These are phyloP conservation scores for Bombus pyrosoma DNA, from an alignment of 1,140 invertebrate species.

Conservation along the genomic window DNA sequence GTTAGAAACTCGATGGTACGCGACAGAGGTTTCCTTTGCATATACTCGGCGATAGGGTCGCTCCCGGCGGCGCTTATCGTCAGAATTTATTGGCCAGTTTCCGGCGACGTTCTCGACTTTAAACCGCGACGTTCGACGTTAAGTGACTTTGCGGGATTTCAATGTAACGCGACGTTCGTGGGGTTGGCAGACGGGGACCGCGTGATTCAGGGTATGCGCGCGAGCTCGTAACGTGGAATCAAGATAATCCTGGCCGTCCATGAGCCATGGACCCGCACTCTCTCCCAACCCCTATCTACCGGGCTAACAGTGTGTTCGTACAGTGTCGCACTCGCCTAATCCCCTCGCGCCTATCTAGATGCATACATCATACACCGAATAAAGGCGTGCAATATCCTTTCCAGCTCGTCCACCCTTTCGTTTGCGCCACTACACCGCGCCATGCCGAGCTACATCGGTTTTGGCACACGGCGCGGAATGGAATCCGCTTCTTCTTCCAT, in stretches of 20 bases:
- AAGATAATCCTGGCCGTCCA: constrained; percentile 53
- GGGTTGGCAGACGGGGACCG: neutral
- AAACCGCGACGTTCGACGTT: constrained; percentile 63
- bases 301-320: constrained; percentile 41
- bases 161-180: constrained; percentile 46
- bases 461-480: too few species aligned
- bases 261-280: neutral
- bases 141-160: constrained; percentile 66
- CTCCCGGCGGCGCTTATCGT: constrained; percentile 60
- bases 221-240: constrained; percentile 60
- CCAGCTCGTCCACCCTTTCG: constrained; percentile 5
- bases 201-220: neutral
- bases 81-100: constrained; percentile 64
- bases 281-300: constrained; percentile 1
- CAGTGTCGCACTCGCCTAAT: constrained; percentile 31
- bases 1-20: constrained; percentile 36
- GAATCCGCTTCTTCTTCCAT: too few species aligned
- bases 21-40: constrained; percentile 49
- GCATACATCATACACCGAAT: constrained; percentile 38
- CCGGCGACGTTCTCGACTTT: constrained; percentile 55
- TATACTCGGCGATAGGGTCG: constrained; percentile 42
- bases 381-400: constrained; percentile 9
- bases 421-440: neutral
- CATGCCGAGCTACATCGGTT: too few species aligned
- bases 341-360: constrained; percentile 33